phyloP scores from a whole-genome alignment of 2,113 vertebrate genomes.

The Grallaria varia region DNA sequence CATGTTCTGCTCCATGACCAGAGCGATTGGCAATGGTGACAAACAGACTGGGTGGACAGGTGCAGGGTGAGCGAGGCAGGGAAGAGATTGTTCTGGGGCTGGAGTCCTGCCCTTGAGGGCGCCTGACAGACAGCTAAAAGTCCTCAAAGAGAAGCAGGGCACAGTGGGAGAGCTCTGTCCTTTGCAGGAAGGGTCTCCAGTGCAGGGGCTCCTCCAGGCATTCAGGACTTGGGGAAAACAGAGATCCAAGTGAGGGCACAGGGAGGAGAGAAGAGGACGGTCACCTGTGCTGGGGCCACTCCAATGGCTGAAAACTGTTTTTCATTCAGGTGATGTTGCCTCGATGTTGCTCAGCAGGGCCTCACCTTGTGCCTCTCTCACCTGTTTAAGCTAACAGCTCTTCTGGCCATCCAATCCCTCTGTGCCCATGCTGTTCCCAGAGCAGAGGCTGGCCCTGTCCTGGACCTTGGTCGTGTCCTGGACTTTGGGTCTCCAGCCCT shows the following conservation, averaged over 20 bases:
- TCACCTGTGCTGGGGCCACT: background rate
- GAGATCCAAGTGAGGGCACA: background rate
- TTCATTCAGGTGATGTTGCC: background rate
- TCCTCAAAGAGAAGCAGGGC: background rate
- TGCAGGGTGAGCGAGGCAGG: background rate
- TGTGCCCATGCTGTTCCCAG: background rate
- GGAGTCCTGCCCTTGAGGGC: background rate
- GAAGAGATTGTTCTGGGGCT: background rate
- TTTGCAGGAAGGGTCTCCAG: background rate
- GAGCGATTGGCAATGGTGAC: background rate
- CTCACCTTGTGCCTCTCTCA: background rate
- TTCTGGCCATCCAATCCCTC: background rate
- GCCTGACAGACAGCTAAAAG: background rate
- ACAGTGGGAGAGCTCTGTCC: background rate
- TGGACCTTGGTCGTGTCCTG: background rate
- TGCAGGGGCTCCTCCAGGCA: background rate
- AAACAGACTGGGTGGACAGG: conserved; percentile 31
- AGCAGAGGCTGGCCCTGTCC: background rate
- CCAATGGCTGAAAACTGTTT: background rate
- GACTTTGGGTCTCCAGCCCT: background rate
- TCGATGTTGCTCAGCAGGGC: background rate
- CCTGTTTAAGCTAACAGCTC: background rate
- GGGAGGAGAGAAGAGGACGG: background rate
- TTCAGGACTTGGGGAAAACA: background rate
- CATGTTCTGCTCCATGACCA: conserved; percentile 20